phyloP scores from a whole-genome alignment of 2,888 invertebrate genomes.

The Cancer borealis region DNA sequence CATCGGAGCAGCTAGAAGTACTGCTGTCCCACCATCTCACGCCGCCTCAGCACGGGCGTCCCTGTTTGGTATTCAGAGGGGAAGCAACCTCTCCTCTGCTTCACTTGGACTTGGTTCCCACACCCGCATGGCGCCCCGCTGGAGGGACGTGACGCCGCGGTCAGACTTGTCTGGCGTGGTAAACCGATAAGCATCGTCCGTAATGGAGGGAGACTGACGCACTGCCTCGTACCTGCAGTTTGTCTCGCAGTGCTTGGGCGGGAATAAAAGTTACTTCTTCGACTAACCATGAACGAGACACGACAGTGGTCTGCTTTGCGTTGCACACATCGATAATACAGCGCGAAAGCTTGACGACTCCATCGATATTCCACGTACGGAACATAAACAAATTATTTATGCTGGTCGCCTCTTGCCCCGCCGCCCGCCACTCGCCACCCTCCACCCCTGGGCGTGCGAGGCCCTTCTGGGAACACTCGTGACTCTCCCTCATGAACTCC shows the following conservation, averaged over 20 bases:
- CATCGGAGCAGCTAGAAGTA: background rate
- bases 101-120: background rate
- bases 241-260: background rate
- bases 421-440: background rate
- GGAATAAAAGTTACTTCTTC: background rate
- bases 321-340: no score
- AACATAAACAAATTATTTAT: background rate
- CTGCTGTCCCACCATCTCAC: background rate
- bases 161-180: background rate
- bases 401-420: background rate
- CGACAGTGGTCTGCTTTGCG: no score
- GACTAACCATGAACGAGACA: background rate
- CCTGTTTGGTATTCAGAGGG: background rate
- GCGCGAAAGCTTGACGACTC: background rate
- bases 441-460: background rate
- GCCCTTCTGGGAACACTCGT: background rate
- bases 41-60: background rate
- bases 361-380: background rate
- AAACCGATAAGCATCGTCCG: background rate
- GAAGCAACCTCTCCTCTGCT: background rate
- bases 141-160: background rate
- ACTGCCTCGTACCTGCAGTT: background rate
- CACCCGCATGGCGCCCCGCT: background rate
- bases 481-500: background rate
- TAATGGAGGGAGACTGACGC: background rate